Evolutionary conservation across 2,113 vertebrate genomes (phyloP), one percentile per base, ranked within the genome.

Genomic region (Regulus satrapa): DNA sequence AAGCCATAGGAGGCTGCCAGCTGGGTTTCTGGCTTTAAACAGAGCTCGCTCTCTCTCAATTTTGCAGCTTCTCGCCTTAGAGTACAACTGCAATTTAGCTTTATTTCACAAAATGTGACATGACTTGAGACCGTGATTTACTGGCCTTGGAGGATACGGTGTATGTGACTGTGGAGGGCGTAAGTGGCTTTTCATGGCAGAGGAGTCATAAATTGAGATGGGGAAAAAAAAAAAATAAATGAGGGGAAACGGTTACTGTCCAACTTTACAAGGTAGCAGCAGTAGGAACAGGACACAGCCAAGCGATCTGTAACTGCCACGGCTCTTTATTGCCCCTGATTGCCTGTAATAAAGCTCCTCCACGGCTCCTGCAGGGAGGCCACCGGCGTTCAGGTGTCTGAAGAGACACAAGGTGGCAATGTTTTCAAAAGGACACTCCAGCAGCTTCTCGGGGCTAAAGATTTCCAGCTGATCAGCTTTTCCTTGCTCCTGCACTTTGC

Each of bases 381-480:
- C 40, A 31, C 13, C 31, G 4, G 20, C 0, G 5, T 3, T 85
- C 26, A 5, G 48, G 43, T 14, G 56, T 9, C 76, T 63, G 91
- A 23, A 24, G 62, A 72, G 94, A 95, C 96, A 77, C 94, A 86
- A 96, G 96, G 23, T 95, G 95, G 91, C 96, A 95, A 94, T 95
- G 86, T 95, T 92, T 21, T 51, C 91, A 20, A 91, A 89, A 95
- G 83, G 48, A 92, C 83, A 40, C 23, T n/a, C 24, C 56, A 78
- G n/a, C 21, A 43, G 10, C 55, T 40, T 26, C 59, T 34, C 0
- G 0, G 51, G 32, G 59, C n/a, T 80, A 1, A 8, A 32, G 34
- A 19, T 29, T 73, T 46, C 59, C 19, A 23, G 55, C 72, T 8
- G 32, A 2, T 55, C n/a, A 1, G 38, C 55, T 58, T 34, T 34